Evolutionary conservation across 2,113 vertebrate species (phyloP).

Genomic region (Serinus canaria): DNA sequence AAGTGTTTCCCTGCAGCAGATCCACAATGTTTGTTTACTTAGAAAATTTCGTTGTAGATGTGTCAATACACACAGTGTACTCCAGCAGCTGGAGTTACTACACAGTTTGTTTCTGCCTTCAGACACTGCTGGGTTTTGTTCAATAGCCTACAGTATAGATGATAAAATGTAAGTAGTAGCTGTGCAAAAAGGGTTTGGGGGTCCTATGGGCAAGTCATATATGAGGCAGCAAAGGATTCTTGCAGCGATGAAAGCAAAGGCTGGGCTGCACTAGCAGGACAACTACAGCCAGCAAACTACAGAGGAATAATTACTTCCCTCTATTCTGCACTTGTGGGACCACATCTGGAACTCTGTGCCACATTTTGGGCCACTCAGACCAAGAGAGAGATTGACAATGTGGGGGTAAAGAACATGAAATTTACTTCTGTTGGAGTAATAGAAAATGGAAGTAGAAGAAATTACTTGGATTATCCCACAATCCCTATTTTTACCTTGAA

Average conservation of each 20-base stretch:
- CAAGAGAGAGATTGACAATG: neutral
- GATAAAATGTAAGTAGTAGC: neutral
- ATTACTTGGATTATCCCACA: neutral
- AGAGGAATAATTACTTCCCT: neutral
- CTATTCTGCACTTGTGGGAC: neutral
- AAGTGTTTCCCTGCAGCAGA: neutral
- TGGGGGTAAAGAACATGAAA: neutral
- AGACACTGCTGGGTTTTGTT: neutral
- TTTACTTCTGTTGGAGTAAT: neutral
- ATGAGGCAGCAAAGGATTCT: neutral
- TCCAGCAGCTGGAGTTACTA: neutral
- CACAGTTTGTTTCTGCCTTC: neutral
- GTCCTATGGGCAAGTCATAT: neutral
- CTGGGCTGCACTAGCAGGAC: neutral
- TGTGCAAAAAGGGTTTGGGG: neutral
- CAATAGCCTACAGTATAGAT: neutral
- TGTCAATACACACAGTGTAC: neutral
- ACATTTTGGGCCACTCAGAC: neutral
- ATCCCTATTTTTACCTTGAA: neutral
- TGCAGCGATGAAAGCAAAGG: accelerated
- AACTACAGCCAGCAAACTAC: neutral
- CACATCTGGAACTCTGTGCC: neutral
- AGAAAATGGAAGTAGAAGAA: neutral
- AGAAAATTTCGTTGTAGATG: neutral
- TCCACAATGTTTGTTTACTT: neutral